Evolutionary conservation across 2,888 invertebrate genomes (phyloP).

Genomic region (Tetramorium bicarinatum): DNA sequence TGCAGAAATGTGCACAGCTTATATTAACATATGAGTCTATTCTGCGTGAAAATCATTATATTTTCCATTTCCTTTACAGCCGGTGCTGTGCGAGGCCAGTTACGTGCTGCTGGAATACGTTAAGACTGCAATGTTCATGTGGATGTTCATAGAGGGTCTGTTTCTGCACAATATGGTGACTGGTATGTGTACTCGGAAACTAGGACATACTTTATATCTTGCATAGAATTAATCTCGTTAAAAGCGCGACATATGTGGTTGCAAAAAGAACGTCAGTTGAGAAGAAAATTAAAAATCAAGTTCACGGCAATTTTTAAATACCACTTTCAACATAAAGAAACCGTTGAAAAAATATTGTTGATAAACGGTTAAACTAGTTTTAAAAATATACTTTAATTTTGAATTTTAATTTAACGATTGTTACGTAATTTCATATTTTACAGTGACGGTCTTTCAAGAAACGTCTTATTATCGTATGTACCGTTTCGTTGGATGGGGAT

Average conservation of each 20-base stretch:
- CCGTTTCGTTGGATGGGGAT: constrained; percentile 91
- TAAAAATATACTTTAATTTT: neutral
- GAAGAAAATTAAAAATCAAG: neutral
- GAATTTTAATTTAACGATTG: neutral
- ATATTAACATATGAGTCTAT: neutral
- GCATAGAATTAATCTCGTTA: neutral
- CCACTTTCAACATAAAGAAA: neutral
- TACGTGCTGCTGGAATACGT: constrained; percentile 95
- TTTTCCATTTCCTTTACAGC: constrained; percentile 87
- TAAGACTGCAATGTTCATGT: constrained; percentile 96
- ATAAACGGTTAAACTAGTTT: too few species aligned
- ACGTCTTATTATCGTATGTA: constrained; percentile 89
- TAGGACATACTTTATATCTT: neutral
- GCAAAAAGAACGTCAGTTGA: neutral
- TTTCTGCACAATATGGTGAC: constrained; percentile 95
- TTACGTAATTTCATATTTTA: neutral
- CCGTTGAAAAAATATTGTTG: neutral
- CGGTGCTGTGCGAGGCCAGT: constrained; percentile 92
- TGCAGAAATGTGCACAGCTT: neutral
- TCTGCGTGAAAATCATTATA: neutral
- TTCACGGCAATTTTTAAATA: neutral
- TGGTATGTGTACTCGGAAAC: constrained; percentile 80
- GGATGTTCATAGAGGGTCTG: constrained; percentile 98
- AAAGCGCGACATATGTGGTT: neutral
- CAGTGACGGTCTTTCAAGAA: constrained; percentile 90